phyloP scores from a whole-genome alignment of 2,888 invertebrate genomes.

The Neuroscelio doddi region DNA sequence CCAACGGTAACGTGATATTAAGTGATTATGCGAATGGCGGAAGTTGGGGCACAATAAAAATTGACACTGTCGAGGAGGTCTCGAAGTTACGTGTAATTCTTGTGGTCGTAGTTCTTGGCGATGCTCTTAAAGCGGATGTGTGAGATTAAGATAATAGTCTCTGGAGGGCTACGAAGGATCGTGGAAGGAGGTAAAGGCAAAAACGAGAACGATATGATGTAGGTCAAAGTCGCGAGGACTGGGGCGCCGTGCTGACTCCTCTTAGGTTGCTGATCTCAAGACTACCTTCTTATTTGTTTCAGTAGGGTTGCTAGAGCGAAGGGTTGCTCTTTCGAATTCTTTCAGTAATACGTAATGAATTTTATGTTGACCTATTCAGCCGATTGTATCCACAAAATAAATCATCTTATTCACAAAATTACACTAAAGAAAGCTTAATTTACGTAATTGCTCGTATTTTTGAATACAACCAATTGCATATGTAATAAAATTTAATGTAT shows the following conservation, averaged over 20 bases:
- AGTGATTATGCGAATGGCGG: conserved; percentile 1
- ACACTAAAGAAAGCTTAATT: no score
- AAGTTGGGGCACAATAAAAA: background rate
- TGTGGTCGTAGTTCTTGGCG: conserved; percentile 15
- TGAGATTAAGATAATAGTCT: conserved; percentile 71
- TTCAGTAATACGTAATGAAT: background rate
- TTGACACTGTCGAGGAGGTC: background rate
- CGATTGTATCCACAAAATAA: no score
- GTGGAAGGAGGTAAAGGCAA: conserved; percentile 62
- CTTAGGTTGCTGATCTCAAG: conserved; percentile 37
- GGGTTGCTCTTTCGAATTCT: background rate
- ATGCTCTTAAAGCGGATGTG: conserved; percentile 68
- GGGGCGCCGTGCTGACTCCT: conserved; percentile 63
- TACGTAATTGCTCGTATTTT: no score
- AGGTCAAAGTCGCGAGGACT: conserved; percentile 69
- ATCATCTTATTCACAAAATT: no score
- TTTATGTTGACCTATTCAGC: no score
- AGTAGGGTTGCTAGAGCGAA: conserved; percentile 3
- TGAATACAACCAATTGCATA: no score
- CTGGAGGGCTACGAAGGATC: conserved; percentile 61
- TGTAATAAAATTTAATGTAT: no score
- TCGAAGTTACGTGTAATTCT: conserved; percentile 1
- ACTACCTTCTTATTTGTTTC: conserved; percentile 10
- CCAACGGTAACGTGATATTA: background rate
- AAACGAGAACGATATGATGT: conserved; percentile 69